Evolutionary conservation across 2,797 vertebrate genomes (phyloP).

Genomic region (Galago senegalensis): DNA sequence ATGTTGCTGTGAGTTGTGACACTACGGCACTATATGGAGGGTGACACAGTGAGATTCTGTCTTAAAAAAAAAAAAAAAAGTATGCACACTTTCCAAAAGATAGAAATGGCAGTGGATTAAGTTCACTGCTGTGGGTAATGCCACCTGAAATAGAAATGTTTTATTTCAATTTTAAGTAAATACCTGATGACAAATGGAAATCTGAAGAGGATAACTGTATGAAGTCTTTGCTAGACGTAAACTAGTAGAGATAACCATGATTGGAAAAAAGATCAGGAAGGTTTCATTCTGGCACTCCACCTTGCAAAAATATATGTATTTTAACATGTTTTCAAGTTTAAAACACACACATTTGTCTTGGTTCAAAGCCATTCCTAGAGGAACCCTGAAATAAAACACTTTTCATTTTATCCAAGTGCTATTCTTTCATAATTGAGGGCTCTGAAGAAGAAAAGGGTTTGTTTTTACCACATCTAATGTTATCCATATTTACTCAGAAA

Average conservation of each 20-base stretch:
- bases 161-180: conserved; percentile 41
- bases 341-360: background rate
- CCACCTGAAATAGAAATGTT: conserved; percentile 23
- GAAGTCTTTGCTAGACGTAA: background rate
- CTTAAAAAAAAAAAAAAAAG: no score
- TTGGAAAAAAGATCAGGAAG: background rate
- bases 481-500: background rate
- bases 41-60: no score
- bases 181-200: background rate
- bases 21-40: no score
- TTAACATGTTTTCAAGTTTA: conserved; percentile 17
- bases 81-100: background rate
- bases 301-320: background rate
- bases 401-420: conserved; percentile 14
- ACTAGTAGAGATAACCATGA: background rate
- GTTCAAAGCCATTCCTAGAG: conserved; percentile 44
- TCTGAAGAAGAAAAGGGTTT: background rate
- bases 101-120: background rate
- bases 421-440: conserved; percentile 5
- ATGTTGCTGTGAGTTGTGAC: no score
- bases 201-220: background rate
- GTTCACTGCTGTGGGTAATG: background rate
- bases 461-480: background rate
- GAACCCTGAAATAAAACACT: background rate
- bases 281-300: background rate